phyloP scores from a whole-genome alignment of 1,140 invertebrate species.

The Euura lappo region DNA sequence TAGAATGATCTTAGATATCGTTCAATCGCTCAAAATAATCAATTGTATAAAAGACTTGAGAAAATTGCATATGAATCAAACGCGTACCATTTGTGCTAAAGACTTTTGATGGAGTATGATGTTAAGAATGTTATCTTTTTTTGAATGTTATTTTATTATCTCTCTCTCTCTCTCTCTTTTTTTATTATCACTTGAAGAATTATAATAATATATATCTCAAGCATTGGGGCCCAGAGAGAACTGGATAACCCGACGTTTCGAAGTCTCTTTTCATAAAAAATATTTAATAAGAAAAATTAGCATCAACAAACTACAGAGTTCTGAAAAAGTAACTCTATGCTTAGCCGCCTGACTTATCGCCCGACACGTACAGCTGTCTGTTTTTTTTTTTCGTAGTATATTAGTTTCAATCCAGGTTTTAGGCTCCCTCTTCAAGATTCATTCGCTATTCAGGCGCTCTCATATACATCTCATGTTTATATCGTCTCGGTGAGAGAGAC shows the following conservation, averaged over 20 bases:
- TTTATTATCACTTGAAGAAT: background rate
- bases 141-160: too few species aligned
- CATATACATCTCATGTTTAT: background rate
- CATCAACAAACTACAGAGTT: constrained; percentile 42
- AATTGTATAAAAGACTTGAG: background rate
- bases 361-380: background rate
- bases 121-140: too few species aligned
- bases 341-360: constrained; percentile 23
- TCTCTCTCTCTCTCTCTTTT: background rate
- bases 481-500: background rate
- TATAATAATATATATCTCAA: background rate
- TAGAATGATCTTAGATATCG: background rate
- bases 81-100: background rate
- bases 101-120: background rate
- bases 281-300: constrained; percentile 42
- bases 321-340: constrained; percentile 13
- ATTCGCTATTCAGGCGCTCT: background rate
- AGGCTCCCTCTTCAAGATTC: background rate
- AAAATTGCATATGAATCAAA: background rate
- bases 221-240: background rate
- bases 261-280: constrained; percentile 2
- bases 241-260: background rate
- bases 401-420: background rate
- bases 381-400: background rate
- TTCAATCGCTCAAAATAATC: background rate